These are phyloP conservation scores for Crypturellus undulatus DNA, from an alignment of 2,113 vertebrate genomes.

Conservation along the genomic window DNA sequence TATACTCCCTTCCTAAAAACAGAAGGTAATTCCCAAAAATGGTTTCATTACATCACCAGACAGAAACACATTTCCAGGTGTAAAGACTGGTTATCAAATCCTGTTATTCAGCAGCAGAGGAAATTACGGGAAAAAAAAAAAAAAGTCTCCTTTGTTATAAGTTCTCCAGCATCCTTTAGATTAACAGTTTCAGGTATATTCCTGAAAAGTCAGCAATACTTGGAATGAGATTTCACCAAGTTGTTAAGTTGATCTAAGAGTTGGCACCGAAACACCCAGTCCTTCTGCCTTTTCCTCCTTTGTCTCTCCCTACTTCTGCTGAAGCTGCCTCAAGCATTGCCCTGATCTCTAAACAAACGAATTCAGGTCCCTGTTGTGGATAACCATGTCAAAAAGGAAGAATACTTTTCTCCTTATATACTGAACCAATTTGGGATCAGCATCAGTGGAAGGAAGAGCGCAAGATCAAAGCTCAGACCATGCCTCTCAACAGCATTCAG, in stretches of 20 bases:
- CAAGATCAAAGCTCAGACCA: neutral
- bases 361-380: neutral
- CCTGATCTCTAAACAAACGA: neutral
- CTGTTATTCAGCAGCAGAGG: neutral
- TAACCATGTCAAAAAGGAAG: fast-evolving
- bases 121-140: neutral
- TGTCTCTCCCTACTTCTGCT: neutral
- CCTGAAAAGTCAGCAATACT: neutral
- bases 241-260: neutral
- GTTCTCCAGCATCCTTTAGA: neutral
- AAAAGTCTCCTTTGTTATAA: neutral
- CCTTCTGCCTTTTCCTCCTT: neutral
- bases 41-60: neutral
- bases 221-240: neutral
- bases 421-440: neutral
- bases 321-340: neutral
- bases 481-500: neutral
- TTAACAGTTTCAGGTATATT: neutral
- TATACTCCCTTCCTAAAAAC: neutral
- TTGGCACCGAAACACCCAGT: neutral
- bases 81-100: neutral
- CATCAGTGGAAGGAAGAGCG: fast-evolving
- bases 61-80: neutral
- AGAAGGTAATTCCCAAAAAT: neutral
- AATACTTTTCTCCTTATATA: neutral